Conservation (phyloP, 2,888 invertebrate species). For the Idaea biselata region DNA sequence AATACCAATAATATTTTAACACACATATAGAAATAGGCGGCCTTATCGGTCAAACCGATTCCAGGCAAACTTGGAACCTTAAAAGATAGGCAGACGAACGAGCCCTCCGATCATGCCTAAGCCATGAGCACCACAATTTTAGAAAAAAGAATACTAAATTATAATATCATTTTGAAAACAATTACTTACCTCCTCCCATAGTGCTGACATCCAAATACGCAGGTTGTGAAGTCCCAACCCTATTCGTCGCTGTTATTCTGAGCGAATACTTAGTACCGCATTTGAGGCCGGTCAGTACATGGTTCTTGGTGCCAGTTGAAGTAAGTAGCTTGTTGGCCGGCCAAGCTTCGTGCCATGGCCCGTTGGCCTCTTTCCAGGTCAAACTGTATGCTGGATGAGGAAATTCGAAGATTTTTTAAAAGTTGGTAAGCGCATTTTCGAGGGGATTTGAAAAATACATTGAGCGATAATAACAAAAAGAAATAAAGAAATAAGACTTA, state of each 20-base stretch:
- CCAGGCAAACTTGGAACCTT: too few relatives aligned
- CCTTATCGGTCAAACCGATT: too few relatives aligned
- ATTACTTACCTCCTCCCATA: slow-evolving; percentile 78
- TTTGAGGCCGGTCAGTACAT: slow-evolving; percentile 85
- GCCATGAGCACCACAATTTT: background rate
- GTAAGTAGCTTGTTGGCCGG: slow-evolving; percentile 78
- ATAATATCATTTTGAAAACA: background rate
- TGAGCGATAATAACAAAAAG: too few relatives aligned
- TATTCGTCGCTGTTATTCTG: slow-evolving; percentile 89
- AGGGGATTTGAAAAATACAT: background rate
- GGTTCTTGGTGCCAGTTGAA: slow-evolving; percentile 79
- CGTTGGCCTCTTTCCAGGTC: slow-evolving; percentile 74
- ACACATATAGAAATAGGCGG: too few relatives aligned
- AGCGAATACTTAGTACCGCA: slow-evolving; percentile 93
- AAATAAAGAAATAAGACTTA: slow-evolving; percentile 45
- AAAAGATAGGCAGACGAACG: background rate
- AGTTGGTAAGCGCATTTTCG: background rate
- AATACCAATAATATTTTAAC: too few relatives aligned
- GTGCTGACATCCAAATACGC: slow-evolving; percentile 82
- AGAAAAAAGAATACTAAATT: background rate
- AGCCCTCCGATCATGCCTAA: background rate
- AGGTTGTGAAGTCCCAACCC: slow-evolving; percentile 89
- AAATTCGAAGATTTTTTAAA: background rate
- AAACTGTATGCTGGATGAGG: slow-evolving; percentile 67
- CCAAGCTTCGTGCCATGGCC: slow-evolving; percentile 82